phyloP scores from a whole-genome alignment of 2,797 vertebrate species.

The Delichon dasypus region DNA sequence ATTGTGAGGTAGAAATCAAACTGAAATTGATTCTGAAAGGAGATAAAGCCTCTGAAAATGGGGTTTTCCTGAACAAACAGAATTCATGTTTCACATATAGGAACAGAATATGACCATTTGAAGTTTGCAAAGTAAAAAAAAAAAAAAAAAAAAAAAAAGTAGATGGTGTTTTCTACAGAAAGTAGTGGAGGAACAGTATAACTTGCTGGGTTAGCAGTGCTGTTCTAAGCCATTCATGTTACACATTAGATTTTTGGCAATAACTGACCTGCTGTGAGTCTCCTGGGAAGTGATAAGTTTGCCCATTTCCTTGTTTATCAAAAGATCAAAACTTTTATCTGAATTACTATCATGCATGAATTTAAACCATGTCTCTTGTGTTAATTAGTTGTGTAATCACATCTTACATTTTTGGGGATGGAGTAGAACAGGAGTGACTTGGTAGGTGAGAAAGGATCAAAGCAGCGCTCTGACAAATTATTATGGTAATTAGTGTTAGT shows the following conservation, averaged over 20 bases:
- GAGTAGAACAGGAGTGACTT: slow-evolving; percentile 62
- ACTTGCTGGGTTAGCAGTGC: background rate
- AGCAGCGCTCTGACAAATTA: slow-evolving; percentile 67
- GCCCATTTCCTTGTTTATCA: slow-evolving; percentile 67
- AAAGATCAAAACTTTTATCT: slow-evolving; percentile 66
- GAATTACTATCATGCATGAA: slow-evolving; percentile 59
- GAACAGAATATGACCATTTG: background rate
- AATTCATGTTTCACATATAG: background rate
- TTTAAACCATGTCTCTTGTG: slow-evolving; percentile 69
- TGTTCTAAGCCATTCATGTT: background rate
- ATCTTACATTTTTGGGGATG: slow-evolving; percentile 62
- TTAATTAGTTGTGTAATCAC: slow-evolving; percentile 77
- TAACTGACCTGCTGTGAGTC: slow-evolving; percentile 21
- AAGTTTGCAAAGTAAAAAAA: background rate
- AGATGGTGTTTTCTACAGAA: background rate
- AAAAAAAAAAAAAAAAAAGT: background rate
- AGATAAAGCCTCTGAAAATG: background rate
- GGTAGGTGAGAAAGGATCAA: slow-evolving; percentile 77
- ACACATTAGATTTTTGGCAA: slow-evolving; percentile 18
- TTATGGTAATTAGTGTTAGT: slow-evolving; percentile 71
- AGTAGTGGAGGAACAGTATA: background rate
- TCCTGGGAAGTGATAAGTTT: slow-evolving; percentile 62
- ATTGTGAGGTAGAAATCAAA: background rate
- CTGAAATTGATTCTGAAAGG: background rate
- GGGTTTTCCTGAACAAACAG: background rate